Conservation (phyloP, 2,113 vertebrate genomes). For the Ibidorhyncha struthersii region DNA sequence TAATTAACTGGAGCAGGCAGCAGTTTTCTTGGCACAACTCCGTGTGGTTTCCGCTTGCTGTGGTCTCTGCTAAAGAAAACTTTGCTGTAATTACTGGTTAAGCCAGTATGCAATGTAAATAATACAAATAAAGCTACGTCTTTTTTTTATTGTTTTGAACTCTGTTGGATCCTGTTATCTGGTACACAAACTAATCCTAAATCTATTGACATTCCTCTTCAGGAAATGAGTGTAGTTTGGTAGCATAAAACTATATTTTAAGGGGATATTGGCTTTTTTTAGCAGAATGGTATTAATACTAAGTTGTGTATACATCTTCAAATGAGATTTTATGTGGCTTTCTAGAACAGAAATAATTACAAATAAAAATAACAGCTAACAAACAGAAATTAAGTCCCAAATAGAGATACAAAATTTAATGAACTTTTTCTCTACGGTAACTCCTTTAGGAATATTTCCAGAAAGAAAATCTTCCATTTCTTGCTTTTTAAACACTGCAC, state of each 20-base stretch:
- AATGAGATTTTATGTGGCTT: not conserved
- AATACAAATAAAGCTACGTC: not conserved
- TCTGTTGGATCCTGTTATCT: not conserved
- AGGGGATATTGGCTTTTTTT: not conserved
- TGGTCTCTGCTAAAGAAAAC: slow-evolving; percentile 56
- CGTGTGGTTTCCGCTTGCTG: slow-evolving; percentile 31
- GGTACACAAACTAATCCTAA: not conserved
- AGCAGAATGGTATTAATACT: not conserved
- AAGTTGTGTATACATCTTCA: not conserved
- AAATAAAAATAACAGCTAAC: not conserved
- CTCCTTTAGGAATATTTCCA: not conserved
- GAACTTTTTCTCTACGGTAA: not conserved
- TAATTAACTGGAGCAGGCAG: slow-evolving; percentile 32
- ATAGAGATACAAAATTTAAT: not conserved
- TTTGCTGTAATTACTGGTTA: slow-evolving; percentile 19
- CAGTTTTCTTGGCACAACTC: slow-evolving; percentile 21
- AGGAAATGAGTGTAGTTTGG: not conserved
- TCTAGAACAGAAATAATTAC: not conserved
- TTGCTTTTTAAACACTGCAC: not conserved
- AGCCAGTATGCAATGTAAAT: slow-evolving; percentile 16
- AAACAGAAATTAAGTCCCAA: not conserved
- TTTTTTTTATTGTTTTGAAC: not conserved
- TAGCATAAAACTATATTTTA: not conserved
- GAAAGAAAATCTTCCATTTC: not conserved
- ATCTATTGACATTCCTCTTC: not conserved